phyloP scores from a whole-genome alignment of 2,888 invertebrate species.

The Scaptomyza parva region DNA sequence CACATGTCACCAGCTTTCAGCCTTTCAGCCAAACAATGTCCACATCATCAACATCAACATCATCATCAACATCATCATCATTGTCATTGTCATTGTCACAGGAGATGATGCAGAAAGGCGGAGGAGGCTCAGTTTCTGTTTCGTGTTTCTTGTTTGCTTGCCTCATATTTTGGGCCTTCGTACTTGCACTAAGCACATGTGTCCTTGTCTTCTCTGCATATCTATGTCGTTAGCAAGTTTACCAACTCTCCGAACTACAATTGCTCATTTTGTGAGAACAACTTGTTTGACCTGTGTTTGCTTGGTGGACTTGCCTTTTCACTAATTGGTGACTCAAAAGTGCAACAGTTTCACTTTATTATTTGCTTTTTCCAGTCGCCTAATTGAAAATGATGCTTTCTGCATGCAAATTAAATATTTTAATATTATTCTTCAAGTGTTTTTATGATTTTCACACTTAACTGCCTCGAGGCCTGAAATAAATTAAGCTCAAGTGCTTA shows the following conservation, averaged over 20 bases:
- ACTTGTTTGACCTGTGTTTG: slow-evolving; percentile 7
- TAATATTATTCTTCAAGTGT: not conserved
- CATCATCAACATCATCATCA: not conserved
- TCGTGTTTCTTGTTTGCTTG: slow-evolving; percentile 11
- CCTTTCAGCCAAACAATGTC: slow-evolving; percentile 32
- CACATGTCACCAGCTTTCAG: slow-evolving; percentile 34
- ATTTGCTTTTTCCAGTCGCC: slow-evolving; percentile 32
- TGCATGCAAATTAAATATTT: no score
- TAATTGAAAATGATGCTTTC: not conserved
- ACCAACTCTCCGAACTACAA: slow-evolving; percentile 4
- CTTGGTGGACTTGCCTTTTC: slow-evolving; percentile 38
- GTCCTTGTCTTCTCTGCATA: slow-evolving; percentile 26
- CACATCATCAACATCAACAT: slow-evolving; percentile 9
- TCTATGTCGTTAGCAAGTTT: slow-evolving; percentile 17
- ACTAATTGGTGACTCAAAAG: slow-evolving; percentile 52
- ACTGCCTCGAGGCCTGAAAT: not conserved
- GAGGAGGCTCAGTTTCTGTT: not conserved
- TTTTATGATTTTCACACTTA: not conserved
- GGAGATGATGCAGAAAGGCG: not conserved
- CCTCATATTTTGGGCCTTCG: slow-evolving; percentile 33
- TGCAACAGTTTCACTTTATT: slow-evolving; percentile 27
- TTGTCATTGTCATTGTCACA: no score
- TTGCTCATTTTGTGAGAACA: slow-evolving; percentile 19
- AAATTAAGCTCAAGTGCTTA: not conserved
- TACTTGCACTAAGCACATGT: slow-evolving; percentile 3